These are phyloP conservation scores for Stegana nigrithorax DNA, from an alignment of 2,888 invertebrate genomes.

Conservation along the genomic window DNA sequence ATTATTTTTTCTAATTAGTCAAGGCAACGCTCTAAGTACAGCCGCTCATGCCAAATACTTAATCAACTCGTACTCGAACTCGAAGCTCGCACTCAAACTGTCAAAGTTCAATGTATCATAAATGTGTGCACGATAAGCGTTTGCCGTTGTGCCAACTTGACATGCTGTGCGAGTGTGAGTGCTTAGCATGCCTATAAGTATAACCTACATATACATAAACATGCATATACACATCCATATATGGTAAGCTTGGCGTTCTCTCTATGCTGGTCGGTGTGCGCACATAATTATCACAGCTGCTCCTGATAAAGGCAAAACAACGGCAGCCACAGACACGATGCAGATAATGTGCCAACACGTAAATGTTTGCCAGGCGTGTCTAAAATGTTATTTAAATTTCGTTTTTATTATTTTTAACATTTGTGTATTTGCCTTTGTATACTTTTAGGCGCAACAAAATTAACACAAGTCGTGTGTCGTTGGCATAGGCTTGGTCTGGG, in stretches of 20 bases:
- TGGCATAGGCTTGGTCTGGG: background rate
- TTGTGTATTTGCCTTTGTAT: slow-evolving; percentile 12
- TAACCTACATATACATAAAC: background rate
- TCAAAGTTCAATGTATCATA: slow-evolving; percentile 36
- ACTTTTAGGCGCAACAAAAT: background rate
- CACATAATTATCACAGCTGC: slow-evolving; percentile 35
- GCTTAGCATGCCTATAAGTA: no score
- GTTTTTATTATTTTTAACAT: slow-evolving; percentile 37
- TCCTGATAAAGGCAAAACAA: slow-evolving; percentile 2
- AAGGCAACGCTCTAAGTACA: no score
- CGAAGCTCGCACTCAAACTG: slow-evolving; percentile 15
- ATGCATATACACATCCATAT: background rate
- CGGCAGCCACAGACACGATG: slow-evolving; percentile 17
- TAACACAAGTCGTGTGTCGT: background rate
- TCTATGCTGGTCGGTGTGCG: background rate
- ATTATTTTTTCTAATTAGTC: no score
- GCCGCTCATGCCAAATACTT: background rate
- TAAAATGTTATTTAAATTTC: slow-evolving; percentile 47
- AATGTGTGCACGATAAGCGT: slow-evolving; percentile 17
- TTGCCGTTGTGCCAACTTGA: no score
- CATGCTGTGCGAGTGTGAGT: no score
- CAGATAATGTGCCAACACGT: no score
- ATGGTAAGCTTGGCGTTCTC: background rate
- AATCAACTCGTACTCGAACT: background rate
- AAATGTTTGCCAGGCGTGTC: background rate